phyloP scores from a whole-genome alignment of 2,113 vertebrate species.

The Hippocampus zosterae region DNA sequence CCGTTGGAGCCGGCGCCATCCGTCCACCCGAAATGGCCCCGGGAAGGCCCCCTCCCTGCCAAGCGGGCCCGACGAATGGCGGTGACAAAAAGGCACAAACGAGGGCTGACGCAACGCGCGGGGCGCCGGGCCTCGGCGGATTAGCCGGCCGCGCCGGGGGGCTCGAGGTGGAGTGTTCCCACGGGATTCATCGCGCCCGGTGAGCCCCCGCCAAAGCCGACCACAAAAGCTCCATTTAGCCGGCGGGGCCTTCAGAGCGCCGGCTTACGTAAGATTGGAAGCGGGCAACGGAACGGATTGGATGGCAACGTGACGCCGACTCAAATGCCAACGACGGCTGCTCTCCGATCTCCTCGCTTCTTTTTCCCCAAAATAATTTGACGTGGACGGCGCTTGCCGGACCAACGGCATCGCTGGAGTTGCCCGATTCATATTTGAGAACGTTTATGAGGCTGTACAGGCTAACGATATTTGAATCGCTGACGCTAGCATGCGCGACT shows the following conservation, averaged over 20 bases:
- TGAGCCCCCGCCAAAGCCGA: constrained; percentile 8
- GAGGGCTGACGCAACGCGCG: constrained; percentile 40
- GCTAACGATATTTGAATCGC: too few relatives aligned
- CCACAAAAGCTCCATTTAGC: constrained; percentile 6
- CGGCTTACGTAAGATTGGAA: background rate
- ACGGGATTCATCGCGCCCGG: constrained; percentile 11
- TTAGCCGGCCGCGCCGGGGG: constrained; percentile 39
- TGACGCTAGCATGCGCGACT: too few relatives aligned
- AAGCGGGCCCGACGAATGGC: background rate
- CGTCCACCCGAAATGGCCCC: background rate
- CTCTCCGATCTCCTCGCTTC: too few relatives aligned
- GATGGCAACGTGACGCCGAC: too few relatives aligned
- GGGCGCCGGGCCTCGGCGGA: constrained; percentile 31
- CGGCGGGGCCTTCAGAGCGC: background rate
- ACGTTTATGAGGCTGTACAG: too few relatives aligned
- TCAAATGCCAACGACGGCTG: background rate
- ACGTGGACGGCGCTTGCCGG: too few relatives aligned
- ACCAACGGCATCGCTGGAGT: too few relatives aligned
- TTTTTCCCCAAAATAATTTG: too few relatives aligned
- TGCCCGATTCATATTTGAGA: too few relatives aligned
- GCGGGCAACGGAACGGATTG: background rate
- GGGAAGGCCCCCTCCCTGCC: too few relatives aligned
- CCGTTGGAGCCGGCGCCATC: background rate
- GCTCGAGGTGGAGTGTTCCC: constrained; percentile 28
- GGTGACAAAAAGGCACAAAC: constrained; percentile 10